A percentile compares a stretch with the other conserved stretches of the same genome.
phyloP scores from a whole-genome alignment of 2,797 vertebrate genomes.

The Protonibea diacanthus region DNA sequence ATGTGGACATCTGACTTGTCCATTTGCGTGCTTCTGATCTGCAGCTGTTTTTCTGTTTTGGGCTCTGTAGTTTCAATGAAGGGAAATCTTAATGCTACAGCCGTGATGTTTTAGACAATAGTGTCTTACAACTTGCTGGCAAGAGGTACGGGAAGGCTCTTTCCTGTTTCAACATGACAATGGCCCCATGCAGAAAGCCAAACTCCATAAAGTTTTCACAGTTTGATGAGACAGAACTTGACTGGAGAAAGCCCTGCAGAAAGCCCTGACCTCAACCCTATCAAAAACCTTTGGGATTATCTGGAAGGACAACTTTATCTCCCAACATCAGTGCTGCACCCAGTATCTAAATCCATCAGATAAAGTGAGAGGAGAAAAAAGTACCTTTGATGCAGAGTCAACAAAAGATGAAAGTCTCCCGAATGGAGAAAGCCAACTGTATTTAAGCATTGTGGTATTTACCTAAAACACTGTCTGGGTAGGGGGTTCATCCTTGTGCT shows the following conservation, averaged over 20 bases:
- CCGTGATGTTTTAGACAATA: not conserved
- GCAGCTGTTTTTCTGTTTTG: not conserved
- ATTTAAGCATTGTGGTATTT: no score
- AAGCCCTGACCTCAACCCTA: not conserved
- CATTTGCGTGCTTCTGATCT: no score
- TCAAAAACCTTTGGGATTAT: not conserved
- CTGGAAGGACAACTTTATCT: not conserved
- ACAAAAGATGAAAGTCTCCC: no score
- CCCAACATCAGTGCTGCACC: not conserved
- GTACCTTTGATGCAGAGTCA: not conserved
- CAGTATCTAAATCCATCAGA: not conserved
- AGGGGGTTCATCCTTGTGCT: not conserved
- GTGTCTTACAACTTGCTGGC: not conserved
- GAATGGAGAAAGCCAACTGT: not conserved
- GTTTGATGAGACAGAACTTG: not conserved
- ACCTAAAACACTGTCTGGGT: not conserved
- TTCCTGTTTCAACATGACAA: not conserved
- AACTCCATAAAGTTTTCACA: not conserved
- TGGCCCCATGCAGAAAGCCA: not conserved
- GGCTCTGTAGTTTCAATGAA: not conserved
- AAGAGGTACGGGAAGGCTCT: not conserved
- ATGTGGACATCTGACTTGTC: not conserved
- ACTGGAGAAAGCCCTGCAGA: not conserved
- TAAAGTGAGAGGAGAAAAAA: not conserved
- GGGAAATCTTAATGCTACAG: not conserved